Evolutionary conservation across 1,140 invertebrate species (phyloP).

Genomic region (Drosophila sproati): DNA sequence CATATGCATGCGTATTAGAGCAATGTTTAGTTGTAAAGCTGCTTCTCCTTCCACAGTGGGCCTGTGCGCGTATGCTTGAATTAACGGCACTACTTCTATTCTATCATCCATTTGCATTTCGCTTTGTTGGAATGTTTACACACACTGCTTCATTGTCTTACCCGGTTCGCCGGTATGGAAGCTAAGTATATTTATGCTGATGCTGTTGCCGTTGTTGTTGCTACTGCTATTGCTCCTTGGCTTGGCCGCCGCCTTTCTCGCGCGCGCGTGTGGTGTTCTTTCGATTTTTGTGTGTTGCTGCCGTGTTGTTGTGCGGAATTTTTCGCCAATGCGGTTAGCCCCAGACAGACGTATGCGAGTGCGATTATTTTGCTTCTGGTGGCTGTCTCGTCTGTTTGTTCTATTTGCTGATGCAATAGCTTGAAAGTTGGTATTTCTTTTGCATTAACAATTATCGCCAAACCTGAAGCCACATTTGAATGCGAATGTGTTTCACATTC

Average conservation of each 20-base stretch:
- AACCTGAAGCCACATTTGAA: slow-evolving; percentile 18
- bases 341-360: slow-evolving; percentile 50
- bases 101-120: slow-evolving; percentile 1
- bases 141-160: slow-evolving; percentile 22
- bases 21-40: slow-evolving; percentile 11
- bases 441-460: slow-evolving; percentile 19
- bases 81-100: slow-evolving; percentile 23
- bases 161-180: slow-evolving; percentile 25
- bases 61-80: background rate
- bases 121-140: slow-evolving; percentile 3
- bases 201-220: background rate
- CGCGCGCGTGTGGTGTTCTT: slow-evolving; percentile 29
- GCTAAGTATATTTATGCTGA: background rate
- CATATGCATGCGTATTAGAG: slow-evolving; percentile 10
- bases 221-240: slow-evolving; percentile 16
- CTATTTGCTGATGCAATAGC: background rate
- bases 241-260: slow-evolving; percentile 14
- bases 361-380: slow-evolving; percentile 27
- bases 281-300: slow-evolving; percentile 42
- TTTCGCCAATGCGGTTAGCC: slow-evolving; percentile 57
- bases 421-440: slow-evolving; percentile 20
- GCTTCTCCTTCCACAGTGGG: slow-evolving; percentile 11
- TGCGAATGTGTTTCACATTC: slow-evolving; percentile 38
- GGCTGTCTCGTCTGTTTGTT: slow-evolving; percentile 14
- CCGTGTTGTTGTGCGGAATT: slow-evolving; percentile 51